Base-by-base conservation (phyloP, 2,113 vertebrate species). In the Lepus europaeus region DNA sequence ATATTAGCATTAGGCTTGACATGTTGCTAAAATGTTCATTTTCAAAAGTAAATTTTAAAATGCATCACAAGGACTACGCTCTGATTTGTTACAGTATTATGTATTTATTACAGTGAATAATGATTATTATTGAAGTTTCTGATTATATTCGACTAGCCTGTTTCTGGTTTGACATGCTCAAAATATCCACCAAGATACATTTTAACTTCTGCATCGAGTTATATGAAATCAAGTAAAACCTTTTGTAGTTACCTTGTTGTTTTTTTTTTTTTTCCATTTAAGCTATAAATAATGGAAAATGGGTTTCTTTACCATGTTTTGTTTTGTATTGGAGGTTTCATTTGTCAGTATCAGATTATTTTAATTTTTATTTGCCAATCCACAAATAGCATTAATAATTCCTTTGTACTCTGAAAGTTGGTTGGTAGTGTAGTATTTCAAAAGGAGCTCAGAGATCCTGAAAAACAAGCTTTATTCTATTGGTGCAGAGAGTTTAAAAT, bases 221-320 rank as follows among this genome's bases (percentile, higher is more conserved):
- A 64, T 4, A 36, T 45, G 49, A 87, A 53, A 85, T 61, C 22
- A 33, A 27, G 31, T 91, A 72, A 94, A 96, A 51, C 45, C 53
- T 93, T 92, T 85, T 20, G 82, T 84, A n/a, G 20, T 95, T 87
- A 53, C 74, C 12, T 87, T 87, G 79, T 20, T 92, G 68, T 91
- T 95, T 85, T 63, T 92, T 72, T 93, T 93, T 95, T 85, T 63
- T 93, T 96, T 72, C 29, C 80, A 22, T 63, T 87, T 80, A 93
- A 82, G 69, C 31, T 70, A 1, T 90, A 66, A 84, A 80, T 93
- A 51, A 14, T 95, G n/a, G 49, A 59, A 95, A 91, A 69, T 70
- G 27, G 11, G 13, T 91, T 77, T 92, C 29, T 91, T 82, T 87
- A 94, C 14, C 70, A 91, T 85, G 1, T 88, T 95, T 85, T 59